Base-by-base conservation (phyloP, 2,797 vertebrate species). In the Platalea minor region DNA sequence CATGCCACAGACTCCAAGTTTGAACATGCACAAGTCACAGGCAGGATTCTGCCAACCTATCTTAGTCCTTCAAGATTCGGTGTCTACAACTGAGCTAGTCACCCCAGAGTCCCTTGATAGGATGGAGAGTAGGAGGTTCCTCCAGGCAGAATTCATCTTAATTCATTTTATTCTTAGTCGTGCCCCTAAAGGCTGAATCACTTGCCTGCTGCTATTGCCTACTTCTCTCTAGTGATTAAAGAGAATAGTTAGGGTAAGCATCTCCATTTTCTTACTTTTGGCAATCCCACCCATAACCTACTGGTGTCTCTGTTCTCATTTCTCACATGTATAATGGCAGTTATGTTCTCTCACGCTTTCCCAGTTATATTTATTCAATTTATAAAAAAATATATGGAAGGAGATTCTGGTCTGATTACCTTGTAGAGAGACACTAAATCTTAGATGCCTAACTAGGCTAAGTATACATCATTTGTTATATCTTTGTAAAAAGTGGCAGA, bases 261-360 rank as follows among this genome's bases (percentile, higher is more conserved):
- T 2, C 33, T 65, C 54, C 41, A 65, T 33, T 43, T 91, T 73
- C 61, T 53, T 33, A n/a, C 33, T 37, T 82, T 46, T 57, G 51
- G 60, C 53, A 92, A 37, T 88, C 56, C 82, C 78, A 83, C 21
- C 14, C 51, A 39, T 60, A 92, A 68, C 79, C 75, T 82, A 51
- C 64, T 83, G 85, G 59, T 85, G 81, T 85, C 93, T 95, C 82
- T 92, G 48, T 83, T 83, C 56, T 83, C 48, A 85, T 74, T 92
- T 88, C 60, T 88, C 45, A 67, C 24, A 6, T 7, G 8, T 41
- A 17, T 10, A 75, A 50, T 29, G 48, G 5, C 28, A 51, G 31
- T 50, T 77, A 23, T 57, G 23, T 43, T 83, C 26, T 79, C 43
- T 54, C 37, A 41, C 0, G 0, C 16, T 67, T 83, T 33, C 29